Evolutionary conservation across 2,797 vertebrate genomes (phyloP).

Genomic region (Leptatherina wallacei): DNA sequence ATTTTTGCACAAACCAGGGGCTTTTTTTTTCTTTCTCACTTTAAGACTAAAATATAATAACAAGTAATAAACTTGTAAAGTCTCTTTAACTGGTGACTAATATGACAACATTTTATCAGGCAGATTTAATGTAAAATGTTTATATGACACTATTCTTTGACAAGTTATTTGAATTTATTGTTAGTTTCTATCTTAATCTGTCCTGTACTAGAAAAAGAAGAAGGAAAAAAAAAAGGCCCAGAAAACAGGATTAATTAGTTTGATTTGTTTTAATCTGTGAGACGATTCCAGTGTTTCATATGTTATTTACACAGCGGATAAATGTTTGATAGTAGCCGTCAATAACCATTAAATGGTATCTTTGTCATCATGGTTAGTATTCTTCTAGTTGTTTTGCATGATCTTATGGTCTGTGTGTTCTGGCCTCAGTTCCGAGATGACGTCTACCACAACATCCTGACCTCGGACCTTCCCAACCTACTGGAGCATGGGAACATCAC

Average conservation of each 20-base stretch:
- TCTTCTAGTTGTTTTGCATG: background rate
- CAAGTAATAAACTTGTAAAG: too few species aligned
- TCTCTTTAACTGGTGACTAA: too few species aligned
- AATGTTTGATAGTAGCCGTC: background rate
- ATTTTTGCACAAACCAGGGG: too few species aligned
- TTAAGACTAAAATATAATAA: too few species aligned
- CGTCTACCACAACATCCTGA: slow-evolving; percentile 96
- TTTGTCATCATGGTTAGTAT: background rate
- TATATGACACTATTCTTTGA: too few species aligned
- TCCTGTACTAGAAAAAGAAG: too few species aligned
- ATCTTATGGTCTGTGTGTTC: background rate
- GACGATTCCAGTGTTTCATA: background rate
- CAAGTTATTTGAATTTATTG: too few species aligned
- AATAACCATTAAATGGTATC: background rate
- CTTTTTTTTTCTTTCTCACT: too few species aligned
- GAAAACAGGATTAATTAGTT: background rate
- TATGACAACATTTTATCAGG: too few species aligned
- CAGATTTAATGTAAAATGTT: too few species aligned
- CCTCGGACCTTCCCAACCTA: slow-evolving; percentile 94
- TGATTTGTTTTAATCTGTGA: background rate
- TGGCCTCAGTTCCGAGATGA: slow-evolving; percentile 91
- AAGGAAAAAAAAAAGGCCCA: background rate
- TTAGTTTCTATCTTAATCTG: too few species aligned
- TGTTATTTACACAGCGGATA: background rate
- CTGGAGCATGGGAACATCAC: slow-evolving; percentile 97